Conservation (phyloP, 2,797 vertebrate species). For the Nannoperca australis region DNA sequence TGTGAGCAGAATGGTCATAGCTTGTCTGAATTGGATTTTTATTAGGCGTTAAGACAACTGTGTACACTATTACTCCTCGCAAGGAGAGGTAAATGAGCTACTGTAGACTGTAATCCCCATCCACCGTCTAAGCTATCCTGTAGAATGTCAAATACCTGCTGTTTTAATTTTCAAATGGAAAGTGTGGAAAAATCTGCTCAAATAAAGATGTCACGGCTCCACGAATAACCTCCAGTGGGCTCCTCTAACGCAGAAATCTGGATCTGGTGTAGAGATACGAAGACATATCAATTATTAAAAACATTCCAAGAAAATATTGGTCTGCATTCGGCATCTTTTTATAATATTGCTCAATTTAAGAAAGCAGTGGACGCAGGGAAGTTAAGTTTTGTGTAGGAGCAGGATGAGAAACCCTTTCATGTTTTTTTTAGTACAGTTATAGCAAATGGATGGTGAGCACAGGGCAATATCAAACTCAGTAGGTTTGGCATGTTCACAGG, state of each 20-base stretch:
- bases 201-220: conserved; percentile 15
- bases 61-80: conserved; percentile 8
- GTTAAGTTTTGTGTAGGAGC: background rate
- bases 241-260: conserved; percentile 3
- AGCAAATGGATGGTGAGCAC: conserved; percentile 36
- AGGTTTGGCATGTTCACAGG: conserved; percentile 37
- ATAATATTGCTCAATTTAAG: background rate
- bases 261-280: conserved; percentile 16
- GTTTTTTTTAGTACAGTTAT: conserved; percentile 5
- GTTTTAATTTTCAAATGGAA: conserved; percentile 26
- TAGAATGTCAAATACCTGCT: conserved; percentile 45
- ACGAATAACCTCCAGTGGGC: conserved; percentile 16
- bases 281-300: conserved; percentile 43
- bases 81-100: conserved; percentile 17
- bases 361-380: conserved; percentile 1
- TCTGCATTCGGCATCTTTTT: conserved; percentile 1
- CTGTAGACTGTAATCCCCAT: conserved; percentile 15
- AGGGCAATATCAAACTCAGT: conserved; percentile 9
- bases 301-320: conserved; percentile 32
- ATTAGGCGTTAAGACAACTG: conserved; percentile 35
- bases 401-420: conserved; percentile 4
- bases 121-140: conserved; percentile 25
- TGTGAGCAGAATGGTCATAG: conserved; percentile 21
- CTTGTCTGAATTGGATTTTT: conserved; percentile 33
- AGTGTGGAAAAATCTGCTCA: background rate